Conservation (phyloP, 1,140 invertebrate genomes). For the Cydia strobilella region DNA sequence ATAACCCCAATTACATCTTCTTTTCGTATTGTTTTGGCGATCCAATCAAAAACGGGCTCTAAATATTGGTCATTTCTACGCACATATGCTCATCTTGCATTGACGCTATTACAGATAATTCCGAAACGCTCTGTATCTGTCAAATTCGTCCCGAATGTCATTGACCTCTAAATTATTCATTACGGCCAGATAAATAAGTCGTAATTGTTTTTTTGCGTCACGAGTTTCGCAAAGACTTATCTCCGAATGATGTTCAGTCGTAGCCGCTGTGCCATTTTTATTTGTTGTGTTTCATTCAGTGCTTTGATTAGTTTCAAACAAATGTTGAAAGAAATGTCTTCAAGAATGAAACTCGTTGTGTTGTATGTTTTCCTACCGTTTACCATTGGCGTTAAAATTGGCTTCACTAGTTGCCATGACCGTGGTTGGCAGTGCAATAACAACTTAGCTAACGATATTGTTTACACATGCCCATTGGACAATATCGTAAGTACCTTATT, state of each 20-base stretch:
- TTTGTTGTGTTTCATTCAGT: constrained; percentile 42
- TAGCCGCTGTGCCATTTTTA: constrained; percentile 50
- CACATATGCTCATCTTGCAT: background rate
- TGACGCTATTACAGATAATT: constrained; percentile 32
- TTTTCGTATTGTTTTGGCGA: background rate
- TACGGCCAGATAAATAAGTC: constrained; percentile 45
- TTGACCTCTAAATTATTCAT: constrained; percentile 52
- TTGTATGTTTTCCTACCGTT: constrained; percentile 40
- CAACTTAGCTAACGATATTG: constrained; percentile 58
- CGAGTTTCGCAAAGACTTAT: constrained; percentile 57
- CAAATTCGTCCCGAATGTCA: constrained; percentile 41
- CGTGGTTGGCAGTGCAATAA: constrained; percentile 67
- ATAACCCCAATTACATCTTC: background rate
- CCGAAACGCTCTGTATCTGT: background rate
- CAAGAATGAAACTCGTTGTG: constrained; percentile 37
- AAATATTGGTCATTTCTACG: background rate
- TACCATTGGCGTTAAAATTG: constrained; percentile 54
- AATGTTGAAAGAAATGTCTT: constrained; percentile 44
- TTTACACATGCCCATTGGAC: constrained; percentile 55
- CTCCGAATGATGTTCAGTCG: constrained; percentile 57
- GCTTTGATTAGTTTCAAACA: constrained; percentile 41
- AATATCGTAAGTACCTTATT: constrained; percentile 58
- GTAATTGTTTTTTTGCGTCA: constrained; percentile 45
- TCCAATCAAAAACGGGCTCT: background rate
- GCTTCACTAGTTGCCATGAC: constrained; percentile 66